These are phyloP conservation scores for Tretioscincus oriximinensis DNA, from an alignment of 2,113 vertebrate species.

Conservation along the genomic window DNA sequence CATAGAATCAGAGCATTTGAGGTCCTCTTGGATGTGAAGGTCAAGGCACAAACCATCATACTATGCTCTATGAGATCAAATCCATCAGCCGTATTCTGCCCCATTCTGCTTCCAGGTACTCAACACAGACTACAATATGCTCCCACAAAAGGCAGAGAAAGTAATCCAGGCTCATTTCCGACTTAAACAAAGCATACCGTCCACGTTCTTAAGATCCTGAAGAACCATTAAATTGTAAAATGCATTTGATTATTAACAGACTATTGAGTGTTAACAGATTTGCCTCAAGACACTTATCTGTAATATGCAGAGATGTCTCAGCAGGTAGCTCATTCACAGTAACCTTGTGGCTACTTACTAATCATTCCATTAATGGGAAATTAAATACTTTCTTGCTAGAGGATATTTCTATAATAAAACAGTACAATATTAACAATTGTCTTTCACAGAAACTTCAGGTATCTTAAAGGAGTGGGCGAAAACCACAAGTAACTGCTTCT, in stretches of 20 bases:
- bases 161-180: background rate
- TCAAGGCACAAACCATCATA: background rate
- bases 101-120: background rate
- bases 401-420: constrained; percentile 17
- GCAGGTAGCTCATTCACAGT: constrained; percentile 15
- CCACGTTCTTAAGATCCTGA: background rate
- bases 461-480: background rate
- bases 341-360: constrained; percentile 16
- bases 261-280: background rate
- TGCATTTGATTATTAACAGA: constrained; percentile 1
- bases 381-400: constrained; percentile 14
- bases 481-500: background rate
- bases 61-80: background rate
- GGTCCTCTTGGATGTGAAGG: too few species aligned
- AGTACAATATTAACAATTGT: background rate
- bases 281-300: constrained; percentile 20
- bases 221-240: background rate
- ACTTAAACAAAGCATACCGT: background rate
- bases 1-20: background rate
- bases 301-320: constrained; percentile 6
- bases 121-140: background rate
- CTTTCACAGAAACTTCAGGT: background rate
- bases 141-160: background rate
- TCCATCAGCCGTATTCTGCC: background rate
- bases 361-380: constrained; percentile 19